These are phyloP conservation scores for Machaerirhynchus nigripectus DNA, from an alignment of 2,113 vertebrate species.

Conservation along the genomic window DNA sequence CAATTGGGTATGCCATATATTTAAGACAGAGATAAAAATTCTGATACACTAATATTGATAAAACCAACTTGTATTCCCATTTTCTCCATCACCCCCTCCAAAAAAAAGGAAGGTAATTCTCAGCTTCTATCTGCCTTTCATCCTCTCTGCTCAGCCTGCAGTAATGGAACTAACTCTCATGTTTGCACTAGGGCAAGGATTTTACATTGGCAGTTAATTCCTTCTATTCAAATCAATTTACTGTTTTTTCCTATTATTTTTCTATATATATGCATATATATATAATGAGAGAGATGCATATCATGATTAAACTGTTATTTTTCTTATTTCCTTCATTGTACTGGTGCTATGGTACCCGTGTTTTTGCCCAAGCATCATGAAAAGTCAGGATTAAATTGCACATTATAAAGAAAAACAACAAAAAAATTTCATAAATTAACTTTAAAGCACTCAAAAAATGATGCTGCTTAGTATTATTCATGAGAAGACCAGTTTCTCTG, in stretches of 20 bases:
- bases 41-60: not conserved
- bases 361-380: not conserved
- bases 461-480: not conserved
- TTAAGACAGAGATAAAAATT: not conserved
- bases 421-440: not conserved
- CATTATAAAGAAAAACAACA: not conserved
- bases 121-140: not conserved
- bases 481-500: not conserved
- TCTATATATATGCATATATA: too few species aligned
- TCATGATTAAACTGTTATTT: not conserved
- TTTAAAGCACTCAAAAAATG: not conserved
- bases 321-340: not conserved
- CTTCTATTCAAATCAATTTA: not conserved
- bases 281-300: not conserved
- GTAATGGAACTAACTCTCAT: not conserved
- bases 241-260: not conserved
- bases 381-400: not conserved
- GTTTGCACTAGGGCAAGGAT: fast-evolving
- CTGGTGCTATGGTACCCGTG: not conserved
- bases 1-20: not conserved
- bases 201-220: not conserved
- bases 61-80: not conserved
- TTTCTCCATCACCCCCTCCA: fast-evolving
- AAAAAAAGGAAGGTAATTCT: not conserved
- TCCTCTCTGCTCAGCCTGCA: not conserved